A percentile compares a stretch with the other conserved stretches of the same genome.
phyloP scores from a whole-genome alignment of 2,888 invertebrate species.

The Neuroscelio doddi region DNA sequence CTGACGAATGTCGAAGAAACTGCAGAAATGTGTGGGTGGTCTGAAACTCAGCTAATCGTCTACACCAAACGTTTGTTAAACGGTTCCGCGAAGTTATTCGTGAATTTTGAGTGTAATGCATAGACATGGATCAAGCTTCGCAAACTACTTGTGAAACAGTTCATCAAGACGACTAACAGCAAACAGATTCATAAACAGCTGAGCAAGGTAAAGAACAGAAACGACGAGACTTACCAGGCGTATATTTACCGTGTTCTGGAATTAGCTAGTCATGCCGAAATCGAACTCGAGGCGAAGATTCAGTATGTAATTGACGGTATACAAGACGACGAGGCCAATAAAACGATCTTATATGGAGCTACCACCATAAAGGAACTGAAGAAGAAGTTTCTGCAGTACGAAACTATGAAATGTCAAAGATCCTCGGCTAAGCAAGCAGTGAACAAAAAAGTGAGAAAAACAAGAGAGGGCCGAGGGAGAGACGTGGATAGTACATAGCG shows the following conservation, averaged over 20 bases:
- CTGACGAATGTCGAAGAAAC: conserved; percentile 45
- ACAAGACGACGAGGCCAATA: conserved; percentile 17
- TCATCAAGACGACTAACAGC: conserved; percentile 28
- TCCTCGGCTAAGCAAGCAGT: not conserved
- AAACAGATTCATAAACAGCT: conserved; percentile 31
- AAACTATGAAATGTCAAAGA: not conserved
- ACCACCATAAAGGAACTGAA: conserved; percentile 16
- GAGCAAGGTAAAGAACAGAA: conserved; percentile 13
- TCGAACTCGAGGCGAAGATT: conserved; percentile 10
- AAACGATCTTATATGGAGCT: conserved; percentile 16
- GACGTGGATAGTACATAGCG: too few relatives aligned
- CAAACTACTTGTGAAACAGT: conserved; percentile 27
- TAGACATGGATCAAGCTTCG: conserved; percentile 37
- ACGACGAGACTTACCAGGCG: conserved; percentile 35
- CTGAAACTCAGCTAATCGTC: conserved; percentile 39
- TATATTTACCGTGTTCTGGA: conserved; percentile 41
- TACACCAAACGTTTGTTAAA: conserved; percentile 43
- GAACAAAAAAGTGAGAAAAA: not conserved
- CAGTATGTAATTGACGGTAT: conserved; percentile 19
- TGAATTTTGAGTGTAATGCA: conserved; percentile 21
- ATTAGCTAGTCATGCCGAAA: conserved; percentile 38
- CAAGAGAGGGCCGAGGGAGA: not conserved
- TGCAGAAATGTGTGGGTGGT: conserved; percentile 36
- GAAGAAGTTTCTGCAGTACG: conserved; percentile 3
- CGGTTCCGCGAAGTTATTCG: conserved; percentile 45